Percentiles rank a stretch among this genome's conserved stretches.
These are phyloP conservation scores for Pempheris klunzingeri DNA, from an alignment of 2,797 vertebrate species.

Conservation along the genomic window DNA sequence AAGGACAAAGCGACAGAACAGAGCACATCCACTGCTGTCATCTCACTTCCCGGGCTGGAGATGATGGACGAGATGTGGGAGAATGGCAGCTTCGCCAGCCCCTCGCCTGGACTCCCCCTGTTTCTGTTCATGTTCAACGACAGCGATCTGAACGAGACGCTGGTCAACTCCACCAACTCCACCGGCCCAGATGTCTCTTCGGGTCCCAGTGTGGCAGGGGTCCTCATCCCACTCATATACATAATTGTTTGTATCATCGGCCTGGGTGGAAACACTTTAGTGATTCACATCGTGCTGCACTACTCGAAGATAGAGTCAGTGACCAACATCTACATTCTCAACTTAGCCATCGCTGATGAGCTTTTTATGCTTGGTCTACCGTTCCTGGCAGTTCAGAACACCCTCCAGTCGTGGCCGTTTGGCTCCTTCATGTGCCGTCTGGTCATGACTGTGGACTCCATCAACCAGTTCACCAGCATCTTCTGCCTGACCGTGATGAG, in stretches of 20 bases:
- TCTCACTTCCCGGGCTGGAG: slow-evolving; percentile 44
- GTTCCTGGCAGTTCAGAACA: slow-evolving; percentile 95
- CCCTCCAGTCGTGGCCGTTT: slow-evolving; percentile 95
- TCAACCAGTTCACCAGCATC: slow-evolving; percentile 98
- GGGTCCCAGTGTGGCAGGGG: slow-evolving; percentile 76
- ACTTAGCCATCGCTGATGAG: slow-evolving; percentile 94
- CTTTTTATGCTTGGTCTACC: slow-evolving; percentile 96
- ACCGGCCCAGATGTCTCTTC: slow-evolving; percentile 17
- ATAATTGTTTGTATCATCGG: slow-evolving; percentile 92
- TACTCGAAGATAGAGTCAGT: slow-evolving; percentile 97
- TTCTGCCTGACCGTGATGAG: slow-evolving; percentile 98
- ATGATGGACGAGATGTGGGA: slow-evolving; percentile 67
- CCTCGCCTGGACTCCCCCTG: slow-evolving; percentile 34
- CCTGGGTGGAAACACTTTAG: slow-evolving; percentile 92
- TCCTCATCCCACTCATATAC: slow-evolving; percentile 89
- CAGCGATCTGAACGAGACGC: slow-evolving; percentile 75
- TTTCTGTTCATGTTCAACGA: slow-evolving; percentile 73
- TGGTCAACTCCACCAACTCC: slow-evolving; percentile 73
- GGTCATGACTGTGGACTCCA: slow-evolving; percentile 94
- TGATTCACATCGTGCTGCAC: slow-evolving; percentile 95
- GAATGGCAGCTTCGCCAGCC: slow-evolving; percentile 77
- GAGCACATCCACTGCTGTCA: slow-evolving; percentile 56
- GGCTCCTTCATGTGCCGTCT: slow-evolving; percentile 93
- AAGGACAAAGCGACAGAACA: slow-evolving; percentile 37
- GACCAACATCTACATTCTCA: slow-evolving; percentile 99